Base-by-base conservation (phyloP, 2,888 invertebrate species). In the Meghimatium bilineatum region DNA sequence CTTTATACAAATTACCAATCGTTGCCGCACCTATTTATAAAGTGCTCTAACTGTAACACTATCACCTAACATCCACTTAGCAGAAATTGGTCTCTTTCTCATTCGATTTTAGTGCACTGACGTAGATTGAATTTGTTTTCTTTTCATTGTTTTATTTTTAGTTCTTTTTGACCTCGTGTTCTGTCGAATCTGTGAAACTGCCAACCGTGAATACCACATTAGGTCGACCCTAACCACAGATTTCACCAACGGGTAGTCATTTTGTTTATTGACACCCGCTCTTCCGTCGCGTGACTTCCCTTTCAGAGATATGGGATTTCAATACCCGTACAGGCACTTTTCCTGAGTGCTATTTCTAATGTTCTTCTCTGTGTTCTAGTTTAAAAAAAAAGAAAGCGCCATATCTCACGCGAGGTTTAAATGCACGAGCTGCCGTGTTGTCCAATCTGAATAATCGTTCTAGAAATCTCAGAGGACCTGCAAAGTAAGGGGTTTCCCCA, bases 401-500 rank as follows among this genome's bases (percentile, higher is more conserved):
- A 44, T 49, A 36, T n/a, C 71, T 26, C 80, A 80, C 80, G 80
- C 71, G 56, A 80, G 80, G 32, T 56, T 56, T 32, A 49, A 32
- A 26, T 71, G 52, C 80, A 80, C 49, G 80, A 34, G 56, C 80
- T 56, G 52, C 12, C 60, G 26, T 56, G 56, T 80, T 69, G 67
- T 56, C 80, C 71, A 80, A 80, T 80, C 71, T 49, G 80, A 71
- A 80, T 71, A 71, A 56, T 66, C 67, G 80, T 80, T 56, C 26
- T 44, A 71, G 67, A 52, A 80, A 71, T 71, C 79, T 79, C 79
- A 44, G 79, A 79, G 79, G 79, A 49, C 79, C 34, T 52, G 49
- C 79, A 67, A 79, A 79, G n/a, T 69, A 79, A 79, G 49, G 79
- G 34, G 36, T 44, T 44, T 36, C 49, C 80, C 71, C 80, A 12